Conservation (phyloP, 2,113 vertebrate genomes). For the Lamprotornis superbus region DNA sequence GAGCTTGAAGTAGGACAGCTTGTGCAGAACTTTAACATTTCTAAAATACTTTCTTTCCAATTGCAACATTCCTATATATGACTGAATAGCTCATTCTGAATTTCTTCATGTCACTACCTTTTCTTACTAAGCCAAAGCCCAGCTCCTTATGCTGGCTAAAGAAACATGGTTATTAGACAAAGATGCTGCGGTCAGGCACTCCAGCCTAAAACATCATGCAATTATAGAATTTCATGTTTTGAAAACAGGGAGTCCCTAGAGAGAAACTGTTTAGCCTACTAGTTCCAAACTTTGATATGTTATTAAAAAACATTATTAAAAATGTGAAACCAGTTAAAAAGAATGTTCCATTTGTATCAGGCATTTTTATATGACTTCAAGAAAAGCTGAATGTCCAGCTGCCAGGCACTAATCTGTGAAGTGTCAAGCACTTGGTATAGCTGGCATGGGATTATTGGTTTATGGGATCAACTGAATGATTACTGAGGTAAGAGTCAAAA, state of each 20-base stretch:
- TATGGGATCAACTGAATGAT: neutral
- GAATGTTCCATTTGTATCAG: neutral
- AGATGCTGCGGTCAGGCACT: neutral
- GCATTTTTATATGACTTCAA: neutral
- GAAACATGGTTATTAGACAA: slow-evolving; percentile 10
- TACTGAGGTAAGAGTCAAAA: neutral
- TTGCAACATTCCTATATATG: neutral
- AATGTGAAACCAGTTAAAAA: neutral
- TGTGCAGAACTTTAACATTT: neutral
- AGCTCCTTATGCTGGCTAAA: neutral
- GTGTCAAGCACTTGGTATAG: neutral
- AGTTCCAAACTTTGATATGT: neutral
- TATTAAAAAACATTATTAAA: neutral
- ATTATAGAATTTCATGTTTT: neutral
- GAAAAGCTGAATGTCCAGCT: neutral
- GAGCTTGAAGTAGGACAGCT: neutral
- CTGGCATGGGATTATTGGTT: neutral
- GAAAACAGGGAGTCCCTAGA: neutral
- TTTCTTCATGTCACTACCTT: neutral
- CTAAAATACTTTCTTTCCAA: neutral
- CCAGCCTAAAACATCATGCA: neutral
- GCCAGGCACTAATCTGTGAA: neutral
- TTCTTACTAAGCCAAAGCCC: neutral
- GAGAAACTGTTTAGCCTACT: neutral
- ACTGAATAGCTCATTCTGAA: neutral